Evolutionary conservation across 2,113 vertebrate genomes (phyloP).

Genomic region (Brachypodius melanocephalos): DNA sequence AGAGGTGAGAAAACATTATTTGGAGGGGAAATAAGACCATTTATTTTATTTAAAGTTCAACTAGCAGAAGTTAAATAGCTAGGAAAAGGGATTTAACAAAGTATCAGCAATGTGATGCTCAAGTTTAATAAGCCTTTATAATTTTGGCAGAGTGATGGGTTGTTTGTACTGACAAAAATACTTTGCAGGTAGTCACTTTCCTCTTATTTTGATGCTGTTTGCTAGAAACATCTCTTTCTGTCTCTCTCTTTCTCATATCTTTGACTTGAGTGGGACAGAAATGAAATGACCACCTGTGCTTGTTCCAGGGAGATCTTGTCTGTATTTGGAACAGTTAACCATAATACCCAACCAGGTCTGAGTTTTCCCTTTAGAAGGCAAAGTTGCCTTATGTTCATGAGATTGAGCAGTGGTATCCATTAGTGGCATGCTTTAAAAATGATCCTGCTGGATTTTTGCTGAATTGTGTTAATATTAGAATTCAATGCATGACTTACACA

Average conservation of each 20-base stretch:
- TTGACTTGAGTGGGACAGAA: background rate
- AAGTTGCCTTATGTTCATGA: background rate
- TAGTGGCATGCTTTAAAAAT: background rate
- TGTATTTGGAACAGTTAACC: background rate
- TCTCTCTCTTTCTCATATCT: background rate
- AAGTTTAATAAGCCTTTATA: background rate
- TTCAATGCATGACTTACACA: background rate
- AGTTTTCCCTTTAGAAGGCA: background rate
- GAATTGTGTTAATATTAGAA: background rate
- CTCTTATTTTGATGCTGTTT: background rate
- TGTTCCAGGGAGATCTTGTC: background rate
- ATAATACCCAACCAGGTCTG: background rate
- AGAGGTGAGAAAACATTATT: background rate
- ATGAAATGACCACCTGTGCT: background rate
- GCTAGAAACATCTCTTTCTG: background rate
- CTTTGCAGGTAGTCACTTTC: background rate
- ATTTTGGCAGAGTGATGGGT: background rate
- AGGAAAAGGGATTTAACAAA: background rate
- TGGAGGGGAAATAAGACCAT: background rate
- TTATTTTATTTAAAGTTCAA: background rate
- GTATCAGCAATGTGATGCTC: background rate
- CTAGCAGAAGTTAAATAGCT: background rate
- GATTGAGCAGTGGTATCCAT: background rate
- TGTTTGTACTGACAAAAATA: background rate
- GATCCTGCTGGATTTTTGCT: background rate